Base-by-base conservation (phyloP, 2,113 vertebrate genomes). In the Ailuropoda melanoleuca region DNA sequence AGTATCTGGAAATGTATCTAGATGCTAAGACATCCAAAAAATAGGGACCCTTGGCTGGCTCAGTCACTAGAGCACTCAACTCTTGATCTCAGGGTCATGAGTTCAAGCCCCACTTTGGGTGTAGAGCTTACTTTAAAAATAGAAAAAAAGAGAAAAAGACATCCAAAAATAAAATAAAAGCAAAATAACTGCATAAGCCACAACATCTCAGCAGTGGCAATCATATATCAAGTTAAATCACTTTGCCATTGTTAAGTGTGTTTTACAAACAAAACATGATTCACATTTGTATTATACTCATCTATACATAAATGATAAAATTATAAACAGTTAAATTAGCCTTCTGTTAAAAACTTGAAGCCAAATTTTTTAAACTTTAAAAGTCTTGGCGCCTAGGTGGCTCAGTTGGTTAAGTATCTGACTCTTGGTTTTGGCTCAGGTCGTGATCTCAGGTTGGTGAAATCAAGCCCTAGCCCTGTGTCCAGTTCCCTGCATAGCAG, bases 1-100 rank as follows among this genome's bases (percentile, higher is more conserved):
- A 50, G 34, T 95, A 37, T 93, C 85, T 96, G n/a, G 53, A 97
- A 95, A 90, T 93, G 10, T 86, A 56, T 95, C 13, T 77, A 66
- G 39, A 46, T 86, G 70, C 11, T 34, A 93, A 85, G 9, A 55
- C 31, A 18, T 85, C 6, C 11, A 84, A 82, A 91, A 74, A 88
- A 39, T 21, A 56, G 70, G 39, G 12, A 24, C 6, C 12, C 39
- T 1, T 74, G 23, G 39, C 39, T 74, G 39, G 6, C 12, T 70
- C 68, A 37, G 68, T 70, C 24, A 43, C 23, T 24, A 74, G 12
- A 43, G 23, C 70, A 43, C 6, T 3, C 6, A 1, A 13, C 37
- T 74, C 5, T 43, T 43, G 70, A 74, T 74, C 70, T 74, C 6
- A 2, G 70, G 23, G 39, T 74, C 70, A 43, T 74, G 70, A 74